phyloP scores from a whole-genome alignment of 2,888 invertebrate genomes.

The Polietes domitor region DNA sequence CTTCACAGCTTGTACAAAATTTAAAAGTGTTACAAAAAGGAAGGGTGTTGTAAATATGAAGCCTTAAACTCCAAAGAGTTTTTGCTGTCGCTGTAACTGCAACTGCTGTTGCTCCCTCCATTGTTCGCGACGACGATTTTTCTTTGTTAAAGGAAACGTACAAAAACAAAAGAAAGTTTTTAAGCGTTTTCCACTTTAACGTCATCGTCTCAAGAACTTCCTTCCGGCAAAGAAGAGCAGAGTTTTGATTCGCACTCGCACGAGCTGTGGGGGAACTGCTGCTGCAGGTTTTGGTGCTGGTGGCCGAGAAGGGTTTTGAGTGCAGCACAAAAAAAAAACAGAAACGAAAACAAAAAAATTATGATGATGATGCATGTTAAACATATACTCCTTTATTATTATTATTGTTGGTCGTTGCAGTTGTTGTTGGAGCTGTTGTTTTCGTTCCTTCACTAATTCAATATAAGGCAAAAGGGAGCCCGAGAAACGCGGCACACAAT shows the following conservation, averaged over 20 bases:
- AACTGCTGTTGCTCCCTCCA: conserved; percentile 1
- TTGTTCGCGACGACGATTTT: background rate
- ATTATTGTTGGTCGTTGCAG: conserved; percentile 3
- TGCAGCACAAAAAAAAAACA: background rate
- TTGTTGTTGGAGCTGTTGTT: background rate
- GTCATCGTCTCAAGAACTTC: conserved; percentile 66
- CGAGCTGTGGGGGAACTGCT: conserved; percentile 22
- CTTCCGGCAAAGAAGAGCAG: conserved; percentile 56
- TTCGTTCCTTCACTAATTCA: conserved; percentile 34
- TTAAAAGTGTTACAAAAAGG: conserved; percentile 45
- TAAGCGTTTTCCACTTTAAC: conserved; percentile 63
- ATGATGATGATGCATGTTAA: conserved; percentile 56
- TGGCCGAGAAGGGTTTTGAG: conserved; percentile 1
- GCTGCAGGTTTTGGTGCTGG: conserved; percentile 11
- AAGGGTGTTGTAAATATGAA: conserved; percentile 31
- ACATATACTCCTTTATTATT: conserved; percentile 44
- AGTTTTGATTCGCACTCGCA: conserved; percentile 52
- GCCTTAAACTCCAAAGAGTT: conserved; percentile 27
- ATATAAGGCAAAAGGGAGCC: conserved; percentile 21
- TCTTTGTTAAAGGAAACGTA: conserved; percentile 24
- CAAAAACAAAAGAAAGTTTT: conserved; percentile 58
- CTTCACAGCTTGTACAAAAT: conserved; percentile 23
- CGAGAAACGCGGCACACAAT: conserved; percentile 8
- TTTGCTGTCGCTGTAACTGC: conserved; percentile 23
- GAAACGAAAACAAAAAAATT: conserved; percentile 6